A percentile compares a stretch with the other conserved stretches of the same genome.
Conservation (phyloP, 2,888 invertebrate genomes). For the Pristionchus mayeri region DNA sequence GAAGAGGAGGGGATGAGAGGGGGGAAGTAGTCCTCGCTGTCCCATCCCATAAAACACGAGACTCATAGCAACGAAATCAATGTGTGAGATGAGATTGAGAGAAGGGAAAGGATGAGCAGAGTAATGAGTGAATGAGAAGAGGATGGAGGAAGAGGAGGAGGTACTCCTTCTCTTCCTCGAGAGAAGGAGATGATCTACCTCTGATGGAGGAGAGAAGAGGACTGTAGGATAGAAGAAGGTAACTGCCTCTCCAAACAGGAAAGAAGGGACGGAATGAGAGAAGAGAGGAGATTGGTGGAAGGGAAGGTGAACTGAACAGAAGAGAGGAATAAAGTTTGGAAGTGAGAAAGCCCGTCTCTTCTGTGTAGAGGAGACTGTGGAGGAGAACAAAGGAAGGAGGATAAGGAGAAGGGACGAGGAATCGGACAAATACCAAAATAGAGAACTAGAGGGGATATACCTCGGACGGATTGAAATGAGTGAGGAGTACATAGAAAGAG, state of each 20-base stretch:
- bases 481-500: neutral
- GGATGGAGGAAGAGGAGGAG: neutral
- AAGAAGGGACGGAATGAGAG: constrained; percentile 36
- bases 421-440: constrained; percentile 23
- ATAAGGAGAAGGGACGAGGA: neutral
- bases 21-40: too few relatives aligned
- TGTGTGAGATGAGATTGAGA: neutral
- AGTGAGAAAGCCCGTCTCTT: constrained; percentile 2
- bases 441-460: neutral
- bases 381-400: constrained; percentile 10
- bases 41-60: neutral
- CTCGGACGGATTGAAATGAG: neutral
- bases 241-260: neutral
- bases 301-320: neutral
- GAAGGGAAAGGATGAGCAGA: neutral
- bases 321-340: constrained; percentile 8
- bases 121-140: neutral
- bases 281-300: neutral
- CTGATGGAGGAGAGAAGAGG: neutral
- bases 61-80: neutral
- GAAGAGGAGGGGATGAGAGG: neutral
- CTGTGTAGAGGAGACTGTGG: neutral
- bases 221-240: neutral
- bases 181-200: neutral
- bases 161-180: neutral